Percentiles rank a stretch among this genome's conserved stretches.
These are phyloP conservation scores for Oreotrochilus melanogaster DNA, from an alignment of 2,113 vertebrate genomes.

Conservation along the genomic window DNA sequence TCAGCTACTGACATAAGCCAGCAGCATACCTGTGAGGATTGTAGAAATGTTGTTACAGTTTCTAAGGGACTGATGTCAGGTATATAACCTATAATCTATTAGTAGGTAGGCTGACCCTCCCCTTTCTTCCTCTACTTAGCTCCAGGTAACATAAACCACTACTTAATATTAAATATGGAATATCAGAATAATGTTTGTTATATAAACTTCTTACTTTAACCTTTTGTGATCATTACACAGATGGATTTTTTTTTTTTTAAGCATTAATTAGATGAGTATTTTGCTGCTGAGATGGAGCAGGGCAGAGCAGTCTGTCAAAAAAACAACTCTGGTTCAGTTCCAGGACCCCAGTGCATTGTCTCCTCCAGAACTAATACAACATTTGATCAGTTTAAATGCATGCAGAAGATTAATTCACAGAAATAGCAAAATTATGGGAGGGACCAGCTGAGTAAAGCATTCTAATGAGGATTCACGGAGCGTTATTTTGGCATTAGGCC, in stretches of 20 bases:
- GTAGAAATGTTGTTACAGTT: not conserved
- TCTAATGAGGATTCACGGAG: not conserved
- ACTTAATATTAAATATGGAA: not conserved
- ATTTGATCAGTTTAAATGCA: not conserved
- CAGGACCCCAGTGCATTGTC: not conserved
- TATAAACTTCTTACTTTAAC: not conserved
- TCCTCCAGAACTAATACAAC: not conserved
- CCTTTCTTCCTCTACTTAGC: not conserved
- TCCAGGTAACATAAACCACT: not conserved
- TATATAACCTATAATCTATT: not conserved
- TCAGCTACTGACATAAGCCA: not conserved
- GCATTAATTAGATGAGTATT: not conserved
- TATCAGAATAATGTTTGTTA: not conserved
- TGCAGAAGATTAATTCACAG: not conserved
- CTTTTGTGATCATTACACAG: not conserved
- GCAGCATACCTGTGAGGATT: rapidly evolving
- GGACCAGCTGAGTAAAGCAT: not conserved
- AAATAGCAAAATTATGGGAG: not conserved
- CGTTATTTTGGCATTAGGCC: not conserved
- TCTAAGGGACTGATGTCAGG: not conserved
- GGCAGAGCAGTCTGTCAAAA: not conserved
- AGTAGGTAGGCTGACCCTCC: not conserved
- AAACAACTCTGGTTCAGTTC: not conserved
- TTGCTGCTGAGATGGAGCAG: not conserved
- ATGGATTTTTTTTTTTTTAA: not conserved